phyloP scores from a whole-genome alignment of 2,888 invertebrate genomes.

The Orthonychiurus folsomi region DNA sequence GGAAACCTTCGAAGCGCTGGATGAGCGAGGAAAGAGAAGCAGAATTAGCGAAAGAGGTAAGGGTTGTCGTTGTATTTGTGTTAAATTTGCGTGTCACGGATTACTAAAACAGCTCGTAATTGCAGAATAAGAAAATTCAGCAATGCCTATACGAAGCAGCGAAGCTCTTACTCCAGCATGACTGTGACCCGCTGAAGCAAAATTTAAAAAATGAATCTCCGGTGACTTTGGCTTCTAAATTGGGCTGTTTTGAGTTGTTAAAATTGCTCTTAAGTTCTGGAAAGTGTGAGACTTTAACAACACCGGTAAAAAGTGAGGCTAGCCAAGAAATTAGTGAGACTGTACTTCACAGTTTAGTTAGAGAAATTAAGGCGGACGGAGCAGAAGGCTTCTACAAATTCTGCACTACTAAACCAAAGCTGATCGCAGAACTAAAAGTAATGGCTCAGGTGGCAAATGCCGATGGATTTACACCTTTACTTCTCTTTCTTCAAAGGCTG shows the following conservation, averaged over 20 bases:
- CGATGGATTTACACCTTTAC: conserved; percentile 12
- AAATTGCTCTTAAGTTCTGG: conserved; percentile 15
- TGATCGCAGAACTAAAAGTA: background rate
- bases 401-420: background rate
- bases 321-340: conserved; percentile 11
- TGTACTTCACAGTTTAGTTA: conserved; percentile 20
- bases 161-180: conserved; percentile 20
- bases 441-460: conserved; percentile 12
- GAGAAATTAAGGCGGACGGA: conserved; percentile 7
- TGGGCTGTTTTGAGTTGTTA: conserved; percentile 21
- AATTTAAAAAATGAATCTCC: conserved; percentile 24
- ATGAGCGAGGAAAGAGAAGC: background rate
- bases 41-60: background rate
- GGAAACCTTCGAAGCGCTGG: background rate
- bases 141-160: conserved; percentile 18
- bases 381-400: background rate
- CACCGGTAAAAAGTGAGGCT: background rate
- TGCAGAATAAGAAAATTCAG: conserved; percentile 15
- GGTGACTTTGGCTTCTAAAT: conserved; percentile 16
- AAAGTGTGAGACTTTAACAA: background rate
- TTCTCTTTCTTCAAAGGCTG: conserved; percentile 2
- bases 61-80: too few species aligned
- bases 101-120: conserved; percentile 5
- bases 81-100: too few species aligned
- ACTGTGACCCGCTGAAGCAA: conserved; percentile 19